Percentiles rank a stretch among this genome's conserved stretches.
Conservation (phyloP, 2,113 vertebrate species). For the Garra rufa region DNA sequence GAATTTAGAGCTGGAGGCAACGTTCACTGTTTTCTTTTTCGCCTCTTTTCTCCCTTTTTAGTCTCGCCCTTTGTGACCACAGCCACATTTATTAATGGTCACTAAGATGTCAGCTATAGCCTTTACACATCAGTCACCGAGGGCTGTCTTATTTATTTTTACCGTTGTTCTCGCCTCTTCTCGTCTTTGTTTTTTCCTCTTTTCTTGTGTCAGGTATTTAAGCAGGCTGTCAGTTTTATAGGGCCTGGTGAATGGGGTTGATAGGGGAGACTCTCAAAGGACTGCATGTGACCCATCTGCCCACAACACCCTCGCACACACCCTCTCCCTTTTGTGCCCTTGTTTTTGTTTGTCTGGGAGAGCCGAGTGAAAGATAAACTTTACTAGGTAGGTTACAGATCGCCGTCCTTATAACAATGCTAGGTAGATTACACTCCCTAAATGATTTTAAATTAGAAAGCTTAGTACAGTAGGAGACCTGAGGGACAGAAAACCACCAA, state of each 20-base stretch:
- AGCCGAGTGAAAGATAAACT: constrained; percentile 73
- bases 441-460: constrained; percentile 33
- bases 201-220: constrained; percentile 83
- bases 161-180: constrained; percentile 72
- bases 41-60: constrained; percentile 56
- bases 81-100: constrained; percentile 83
- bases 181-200: constrained; percentile 77
- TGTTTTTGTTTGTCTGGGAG: constrained; percentile 82
- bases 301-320: constrained; percentile 76
- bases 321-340: constrained; percentile 77
- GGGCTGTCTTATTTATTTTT: constrained; percentile 83
- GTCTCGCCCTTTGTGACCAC: constrained; percentile 74
- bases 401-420: constrained; percentile 66
- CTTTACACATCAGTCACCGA: constrained; percentile 83
- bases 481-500: not conserved
- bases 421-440: constrained; percentile 50
- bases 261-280: constrained; percentile 77
- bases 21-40: constrained; percentile 67
- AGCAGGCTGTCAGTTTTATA: constrained; percentile 82
- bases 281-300: constrained; percentile 85
- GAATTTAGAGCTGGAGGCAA: constrained; percentile 66
- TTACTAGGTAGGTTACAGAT: constrained; percentile 77
- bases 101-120: constrained; percentile 78
- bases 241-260: constrained; percentile 75
- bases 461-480: constrained; percentile 3